phyloP scores from a whole-genome alignment of 64 coral and sea anemone species.

The Platygyra sinensis region DNA sequence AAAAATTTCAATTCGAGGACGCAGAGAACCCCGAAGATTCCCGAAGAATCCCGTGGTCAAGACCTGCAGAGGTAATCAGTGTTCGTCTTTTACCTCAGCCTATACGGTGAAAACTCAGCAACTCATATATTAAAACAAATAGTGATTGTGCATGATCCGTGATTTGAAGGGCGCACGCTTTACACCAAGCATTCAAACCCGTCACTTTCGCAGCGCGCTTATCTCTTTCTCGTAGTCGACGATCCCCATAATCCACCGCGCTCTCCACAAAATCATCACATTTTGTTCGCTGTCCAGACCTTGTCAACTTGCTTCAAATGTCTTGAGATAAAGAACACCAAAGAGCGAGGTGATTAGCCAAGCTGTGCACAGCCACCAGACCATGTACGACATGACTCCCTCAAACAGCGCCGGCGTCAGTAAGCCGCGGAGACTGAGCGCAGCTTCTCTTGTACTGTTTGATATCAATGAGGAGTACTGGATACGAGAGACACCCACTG shows the following conservation, averaged over 20 bases:
- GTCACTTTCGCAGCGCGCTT: neutral
- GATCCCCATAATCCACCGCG: neutral
- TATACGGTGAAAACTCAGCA: too few relatives aligned
- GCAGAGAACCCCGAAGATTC: too few relatives aligned
- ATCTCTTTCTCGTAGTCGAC: neutral
- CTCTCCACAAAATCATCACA: neutral
- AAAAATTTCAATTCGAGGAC: too few relatives aligned
- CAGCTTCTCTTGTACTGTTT: slow-evolving; percentile 85
- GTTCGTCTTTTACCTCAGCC: too few relatives aligned
- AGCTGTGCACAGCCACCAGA: slow-evolving; percentile 85
- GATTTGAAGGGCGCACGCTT: too few relatives aligned
- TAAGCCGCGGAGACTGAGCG: slow-evolving; percentile 72
- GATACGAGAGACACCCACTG: slow-evolving; percentile 30
- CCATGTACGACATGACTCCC: slow-evolving; percentile 83
- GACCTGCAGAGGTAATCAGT: too few relatives aligned
- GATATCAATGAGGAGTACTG: slow-evolving; percentile 80
- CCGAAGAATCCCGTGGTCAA: too few relatives aligned
- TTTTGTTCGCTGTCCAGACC: neutral
- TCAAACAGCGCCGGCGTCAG: slow-evolving; percentile 73
- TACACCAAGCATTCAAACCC: neutral
- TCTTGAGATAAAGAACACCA: slow-evolving; percentile 93
- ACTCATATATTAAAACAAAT: too few relatives aligned
- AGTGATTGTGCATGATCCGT: too few relatives aligned
- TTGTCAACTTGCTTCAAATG: slow-evolving; percentile 40
- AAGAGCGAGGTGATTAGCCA: slow-evolving; percentile 91